These are phyloP conservation scores for Excalfactoria chinensis DNA, from an alignment of 2,113 vertebrate genomes.

Conservation along the genomic window DNA sequence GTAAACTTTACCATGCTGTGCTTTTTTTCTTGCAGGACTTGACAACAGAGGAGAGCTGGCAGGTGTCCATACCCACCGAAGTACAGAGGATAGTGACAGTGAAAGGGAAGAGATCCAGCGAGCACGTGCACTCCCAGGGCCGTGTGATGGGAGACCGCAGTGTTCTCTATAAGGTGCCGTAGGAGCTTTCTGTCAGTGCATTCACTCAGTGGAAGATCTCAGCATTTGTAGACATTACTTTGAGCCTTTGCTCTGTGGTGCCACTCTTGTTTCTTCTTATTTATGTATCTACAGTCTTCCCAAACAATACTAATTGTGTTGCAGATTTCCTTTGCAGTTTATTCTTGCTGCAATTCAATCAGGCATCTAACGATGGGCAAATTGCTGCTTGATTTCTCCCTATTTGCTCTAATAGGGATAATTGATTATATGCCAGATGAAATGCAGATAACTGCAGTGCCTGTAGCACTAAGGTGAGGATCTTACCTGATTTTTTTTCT, in stretches of 20 bases:
- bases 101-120: constrained; percentile 92
- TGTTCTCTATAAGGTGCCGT: constrained; percentile 93
- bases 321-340: background rate
- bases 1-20: accelerated
- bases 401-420: background rate
- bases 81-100: constrained; percentile 89
- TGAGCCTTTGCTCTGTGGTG: background rate
- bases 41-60: constrained; percentile 92
- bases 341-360: background rate
- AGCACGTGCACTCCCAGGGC: constrained; percentile 97
- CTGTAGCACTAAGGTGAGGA: background rate
- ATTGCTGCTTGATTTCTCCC: background rate
- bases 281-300: background rate
- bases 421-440: background rate
- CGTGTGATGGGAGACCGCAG: constrained; percentile 98
- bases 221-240: accelerated
- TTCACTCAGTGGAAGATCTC: background rate
- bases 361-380: background rate
- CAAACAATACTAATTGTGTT: background rate
- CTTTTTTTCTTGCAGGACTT: constrained; percentile 82
- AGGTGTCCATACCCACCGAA: constrained; percentile 87
- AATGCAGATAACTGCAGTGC: background rate
- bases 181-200: background rate
- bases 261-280: background rate
- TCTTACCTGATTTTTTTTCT: background rate